Evolutionary conservation across 2,888 invertebrate species (phyloP).

Genomic region (Nebria salina): DNA sequence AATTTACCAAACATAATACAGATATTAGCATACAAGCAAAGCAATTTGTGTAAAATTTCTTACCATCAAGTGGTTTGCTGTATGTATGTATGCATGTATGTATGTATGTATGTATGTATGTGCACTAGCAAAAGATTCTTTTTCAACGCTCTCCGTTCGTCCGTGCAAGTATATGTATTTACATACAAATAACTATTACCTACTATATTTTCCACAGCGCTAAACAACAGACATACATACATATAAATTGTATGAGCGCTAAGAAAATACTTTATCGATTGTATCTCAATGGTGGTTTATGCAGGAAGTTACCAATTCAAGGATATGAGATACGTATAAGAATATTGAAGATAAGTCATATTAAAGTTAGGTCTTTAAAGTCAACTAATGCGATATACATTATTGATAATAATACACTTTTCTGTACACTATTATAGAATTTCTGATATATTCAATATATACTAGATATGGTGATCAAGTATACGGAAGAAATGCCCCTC

Average conservation of each 20-base stretch:
- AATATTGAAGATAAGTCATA: no score
- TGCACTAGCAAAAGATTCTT: not conserved
- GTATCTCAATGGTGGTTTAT: no score
- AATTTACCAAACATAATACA: slow-evolving; percentile 35
- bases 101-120: slow-evolving; percentile 12
- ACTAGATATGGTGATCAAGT: not conserved
- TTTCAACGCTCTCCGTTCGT: not conserved
- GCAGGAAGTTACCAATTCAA: no score
- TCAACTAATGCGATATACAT: no score
- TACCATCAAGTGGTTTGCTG: slow-evolving; percentile 18
- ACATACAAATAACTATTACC: slow-evolving; percentile 21
- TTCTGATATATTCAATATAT: not conserved
- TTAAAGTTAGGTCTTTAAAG: no score
- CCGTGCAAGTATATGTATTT: not conserved
- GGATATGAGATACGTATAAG: no score
- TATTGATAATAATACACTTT: no score
- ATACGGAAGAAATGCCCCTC: not conserved
- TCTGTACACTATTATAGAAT: no score
- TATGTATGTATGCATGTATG: slow-evolving; percentile 11
- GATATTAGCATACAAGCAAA: slow-evolving; percentile 37
- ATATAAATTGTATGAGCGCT: no score
- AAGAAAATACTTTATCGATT: no score
- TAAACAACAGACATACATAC: no score
- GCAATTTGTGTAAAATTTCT: slow-evolving; percentile 29
- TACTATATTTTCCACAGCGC: not conserved